phyloP scores from a whole-genome alignment of 2,888 invertebrate genomes.

The Gasteruption jaculator region DNA sequence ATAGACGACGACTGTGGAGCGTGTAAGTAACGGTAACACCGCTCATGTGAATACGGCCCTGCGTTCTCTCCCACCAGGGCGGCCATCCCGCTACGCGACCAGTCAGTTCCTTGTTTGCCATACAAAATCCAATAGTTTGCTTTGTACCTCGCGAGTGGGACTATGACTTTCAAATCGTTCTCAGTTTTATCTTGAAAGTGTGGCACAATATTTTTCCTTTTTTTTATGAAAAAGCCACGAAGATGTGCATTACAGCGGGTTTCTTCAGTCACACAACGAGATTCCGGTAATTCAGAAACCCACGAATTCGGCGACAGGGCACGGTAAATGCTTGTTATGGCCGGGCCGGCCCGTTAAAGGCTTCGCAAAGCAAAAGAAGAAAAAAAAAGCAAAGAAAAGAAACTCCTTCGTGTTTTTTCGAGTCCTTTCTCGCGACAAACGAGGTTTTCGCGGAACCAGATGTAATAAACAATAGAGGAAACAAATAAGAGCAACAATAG shows the following conservation, averaged over 20 bases:
- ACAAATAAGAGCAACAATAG: no score
- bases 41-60: slow-evolving; percentile 38
- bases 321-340: slow-evolving; percentile 25
- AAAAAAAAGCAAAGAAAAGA: background rate
- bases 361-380: slow-evolving; percentile 25
- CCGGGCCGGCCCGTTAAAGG: slow-evolving; percentile 29
- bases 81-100: slow-evolving; percentile 42
- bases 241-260: slow-evolving; percentile 31
- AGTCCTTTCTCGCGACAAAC: no score
- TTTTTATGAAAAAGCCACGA: slow-evolving; percentile 23
- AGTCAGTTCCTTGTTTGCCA: slow-evolving; percentile 52
- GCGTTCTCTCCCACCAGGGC: slow-evolving; percentile 28
- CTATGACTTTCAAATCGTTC: slow-evolving; percentile 37
- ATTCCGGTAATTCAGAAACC: slow-evolving; percentile 27
- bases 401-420: no score
- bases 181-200: slow-evolving; percentile 29
- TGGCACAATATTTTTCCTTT: no score
- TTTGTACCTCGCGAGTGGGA: slow-evolving; percentile 45
- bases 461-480: no score
- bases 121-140: slow-evolving; percentile 52
- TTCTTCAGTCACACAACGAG: slow-evolving; percentile 32
- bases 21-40: slow-evolving; percentile 7
- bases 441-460: no score
- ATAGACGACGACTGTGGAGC: no score
- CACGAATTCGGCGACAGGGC: slow-evolving; percentile 15